These are phyloP conservation scores for Drosophila prostipennis DNA, from an alignment of 2,888 invertebrate species.

Conservation along the genomic window DNA sequence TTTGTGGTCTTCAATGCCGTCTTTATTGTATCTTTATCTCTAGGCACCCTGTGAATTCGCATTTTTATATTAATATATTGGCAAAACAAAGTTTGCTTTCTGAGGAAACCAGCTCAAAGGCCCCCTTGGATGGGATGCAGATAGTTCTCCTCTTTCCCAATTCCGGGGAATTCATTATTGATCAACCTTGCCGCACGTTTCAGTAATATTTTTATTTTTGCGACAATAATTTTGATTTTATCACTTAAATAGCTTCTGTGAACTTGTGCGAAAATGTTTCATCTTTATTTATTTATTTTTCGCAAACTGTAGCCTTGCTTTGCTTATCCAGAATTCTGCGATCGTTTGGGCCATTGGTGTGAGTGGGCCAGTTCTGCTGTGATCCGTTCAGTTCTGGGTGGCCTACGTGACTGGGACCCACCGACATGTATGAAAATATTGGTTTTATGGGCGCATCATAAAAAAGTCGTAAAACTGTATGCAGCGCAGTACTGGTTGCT, in stretches of 20 bases:
- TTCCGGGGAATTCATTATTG: not conserved
- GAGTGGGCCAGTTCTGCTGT: constrained; percentile 29
- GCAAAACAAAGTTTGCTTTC: constrained; percentile 10
- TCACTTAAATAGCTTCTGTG: constrained; percentile 9
- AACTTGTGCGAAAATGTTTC: constrained; percentile 9
- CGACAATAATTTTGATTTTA: constrained; percentile 9
- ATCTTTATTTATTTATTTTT: constrained; percentile 18
- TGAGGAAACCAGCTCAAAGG: not conserved
- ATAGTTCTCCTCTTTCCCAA: not conserved
- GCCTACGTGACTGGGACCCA: constrained; percentile 70
- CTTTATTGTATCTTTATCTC: constrained; percentile 9
- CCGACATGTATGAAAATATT: constrained; percentile 39
- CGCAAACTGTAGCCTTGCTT: constrained; percentile 6
- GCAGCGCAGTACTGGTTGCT: constrained; percentile 40
- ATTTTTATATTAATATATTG: constrained; percentile 6
- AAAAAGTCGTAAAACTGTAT: constrained; percentile 61
- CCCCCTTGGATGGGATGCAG: not conserved
- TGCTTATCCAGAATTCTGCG: constrained; percentile 44
- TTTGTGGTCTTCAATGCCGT: constrained; percentile 16
- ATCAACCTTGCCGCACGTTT: constrained; percentile 13
- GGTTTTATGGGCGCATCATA: constrained; percentile 59
- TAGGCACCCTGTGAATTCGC: constrained; percentile 1
- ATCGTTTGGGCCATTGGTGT: constrained; percentile 10
- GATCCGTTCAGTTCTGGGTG: constrained; percentile 45
- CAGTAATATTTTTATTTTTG: constrained; percentile 2